Base-by-base conservation (phyloP, 2,113 vertebrate genomes). In the Delphinus delphis region DNA sequence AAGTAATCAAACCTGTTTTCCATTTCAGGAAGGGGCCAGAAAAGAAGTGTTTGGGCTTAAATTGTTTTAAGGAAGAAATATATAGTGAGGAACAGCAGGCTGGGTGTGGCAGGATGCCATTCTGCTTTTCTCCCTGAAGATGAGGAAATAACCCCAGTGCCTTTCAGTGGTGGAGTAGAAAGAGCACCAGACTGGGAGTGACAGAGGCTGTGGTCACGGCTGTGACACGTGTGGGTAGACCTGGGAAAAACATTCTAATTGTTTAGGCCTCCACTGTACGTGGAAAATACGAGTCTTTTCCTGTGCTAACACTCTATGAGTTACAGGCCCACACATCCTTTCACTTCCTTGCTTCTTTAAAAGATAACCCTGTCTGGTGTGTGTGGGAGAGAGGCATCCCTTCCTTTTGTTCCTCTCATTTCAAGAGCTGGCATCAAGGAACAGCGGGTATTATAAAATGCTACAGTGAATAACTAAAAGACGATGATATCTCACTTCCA, bases 311-410 rank as follows among this genome's bases (percentile, higher is more conserved):
- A 60, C n/a, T 26, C 53, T 58, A 4, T 7, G 68, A 79, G 47
- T 50, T 44, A 74, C 4, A 79, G 62, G 12, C 33, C 77, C 71
- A 53, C 73, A 71, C 21, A 25, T 28, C 82, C 74, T 47, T 74
- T 68, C 60, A 26, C 41, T 68, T 94, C 73, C 84, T 88, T 70
- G n/a, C 18, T 77, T 95, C 68, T 96, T 87, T 63, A 55, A 73
- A 79, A 85, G 28, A 92, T 53, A 87, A 55, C 4, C 31, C 14
- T 84, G 26, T 50, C 11, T 18, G 50, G n/a, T 47, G 7, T 47
- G 28, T 47, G 53, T 41, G 5, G 28, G 11, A 73, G 23, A 86
- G 60, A 87, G 18, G 25, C 82, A 15, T 17, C 41, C 31, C n/a
- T 76, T 68, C 74, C 74, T 90, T 63, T 67, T 21, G 36, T 80